Conservation (phyloP, 2,797 vertebrate species). For the Otolemur crassicaudatus region DNA sequence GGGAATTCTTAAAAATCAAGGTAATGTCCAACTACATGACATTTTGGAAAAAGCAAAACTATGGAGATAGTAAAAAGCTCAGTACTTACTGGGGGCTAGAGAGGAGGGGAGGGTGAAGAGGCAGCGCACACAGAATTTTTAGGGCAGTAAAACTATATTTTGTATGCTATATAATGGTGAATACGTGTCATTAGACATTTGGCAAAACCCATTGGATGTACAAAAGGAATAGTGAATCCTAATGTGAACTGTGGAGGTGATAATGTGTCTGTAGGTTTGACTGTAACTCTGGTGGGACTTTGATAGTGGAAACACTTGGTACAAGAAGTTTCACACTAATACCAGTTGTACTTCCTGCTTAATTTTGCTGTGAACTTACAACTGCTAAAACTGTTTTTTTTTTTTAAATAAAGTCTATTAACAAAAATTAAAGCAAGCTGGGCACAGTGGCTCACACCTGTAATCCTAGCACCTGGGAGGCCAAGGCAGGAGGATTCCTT, state of each 20-base stretch:
- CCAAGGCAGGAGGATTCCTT: no score
- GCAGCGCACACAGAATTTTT: background rate
- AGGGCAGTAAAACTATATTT: background rate
- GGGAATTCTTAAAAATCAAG: background rate
- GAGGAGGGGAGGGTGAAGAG: background rate
- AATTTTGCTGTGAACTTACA: background rate
- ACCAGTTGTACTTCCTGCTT: background rate
- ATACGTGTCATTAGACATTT: background rate
- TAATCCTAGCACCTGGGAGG: no score
- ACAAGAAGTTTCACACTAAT: background rate
- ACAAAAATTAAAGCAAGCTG: background rate
- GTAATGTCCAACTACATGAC: background rate
- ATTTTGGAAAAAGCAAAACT: background rate
- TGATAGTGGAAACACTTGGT: background rate
- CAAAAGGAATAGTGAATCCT: background rate
- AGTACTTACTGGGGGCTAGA: background rate
- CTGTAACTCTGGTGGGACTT: background rate
- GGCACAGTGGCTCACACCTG: no score
- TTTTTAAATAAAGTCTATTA: background rate
- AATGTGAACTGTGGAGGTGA: background rate
- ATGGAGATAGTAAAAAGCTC: background rate
- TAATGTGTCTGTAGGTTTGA: background rate
- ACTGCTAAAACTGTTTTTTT: background rate
- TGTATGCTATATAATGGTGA: background rate
- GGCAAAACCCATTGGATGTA: background rate